Conservation (phyloP, 2,888 invertebrate species). For the Epinotia bilunana region DNA sequence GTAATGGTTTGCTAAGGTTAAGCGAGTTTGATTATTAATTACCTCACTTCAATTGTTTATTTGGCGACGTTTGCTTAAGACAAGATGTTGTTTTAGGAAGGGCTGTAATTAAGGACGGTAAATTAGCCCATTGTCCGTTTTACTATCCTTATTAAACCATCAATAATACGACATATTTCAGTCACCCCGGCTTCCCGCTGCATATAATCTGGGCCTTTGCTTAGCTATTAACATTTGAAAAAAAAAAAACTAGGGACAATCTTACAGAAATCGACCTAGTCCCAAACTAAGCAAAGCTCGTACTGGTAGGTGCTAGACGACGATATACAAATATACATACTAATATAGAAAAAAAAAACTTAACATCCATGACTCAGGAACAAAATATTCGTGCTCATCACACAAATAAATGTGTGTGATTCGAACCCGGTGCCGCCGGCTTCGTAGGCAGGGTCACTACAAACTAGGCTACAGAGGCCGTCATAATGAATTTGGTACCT, state of each 20-base stretch:
- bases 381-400: no score
- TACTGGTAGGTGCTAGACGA: no score
- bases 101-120: conserved; percentile 6
- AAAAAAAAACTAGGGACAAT: no score
- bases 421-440: no score
- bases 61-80: conserved; percentile 50
- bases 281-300: no score
- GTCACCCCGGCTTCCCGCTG: not conserved
- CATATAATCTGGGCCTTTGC: not conserved
- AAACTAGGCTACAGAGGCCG: no score
- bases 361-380: no score
- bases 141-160: not conserved
- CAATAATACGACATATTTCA: not conserved
- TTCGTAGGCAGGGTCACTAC: no score
- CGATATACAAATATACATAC: no score
- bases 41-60: conserved; percentile 55
- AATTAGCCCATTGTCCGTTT: conserved; percentile 18
- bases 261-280: no score
- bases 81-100: conserved; percentile 26
- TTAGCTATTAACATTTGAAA: not conserved
- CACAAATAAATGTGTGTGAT: no score
- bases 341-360: no score
- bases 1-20: not conserved
- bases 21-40: conserved; percentile 26
- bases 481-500: not conserved